Conservation (phyloP, 64 coral and sea anemone genomes). For the Dendronephthya gigantea region DNA sequence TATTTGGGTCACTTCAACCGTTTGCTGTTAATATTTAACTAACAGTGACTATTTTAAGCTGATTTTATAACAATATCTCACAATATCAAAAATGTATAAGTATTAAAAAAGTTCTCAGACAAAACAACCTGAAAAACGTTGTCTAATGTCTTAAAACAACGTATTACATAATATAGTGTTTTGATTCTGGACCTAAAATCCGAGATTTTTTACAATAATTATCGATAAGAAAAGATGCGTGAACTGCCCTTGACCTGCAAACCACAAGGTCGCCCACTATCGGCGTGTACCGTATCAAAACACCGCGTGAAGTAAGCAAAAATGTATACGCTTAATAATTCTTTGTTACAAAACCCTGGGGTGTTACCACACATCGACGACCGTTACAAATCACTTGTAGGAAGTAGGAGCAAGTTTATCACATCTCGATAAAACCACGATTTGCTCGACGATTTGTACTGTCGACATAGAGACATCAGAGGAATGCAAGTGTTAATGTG, state of each 20-base stretch:
- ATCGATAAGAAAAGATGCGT: background rate
- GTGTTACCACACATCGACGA: background rate
- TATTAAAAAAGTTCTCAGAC: background rate
- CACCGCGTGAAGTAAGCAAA: background rate
- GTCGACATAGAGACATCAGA: too few species aligned
- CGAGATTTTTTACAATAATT: background rate
- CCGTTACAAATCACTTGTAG: background rate
- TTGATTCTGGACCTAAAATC: background rate
- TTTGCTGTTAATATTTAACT: background rate
- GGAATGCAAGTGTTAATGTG: too few species aligned
- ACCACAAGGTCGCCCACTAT: background rate
- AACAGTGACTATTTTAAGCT: background rate
- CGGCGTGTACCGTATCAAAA: background rate
- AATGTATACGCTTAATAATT: background rate
- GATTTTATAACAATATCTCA: background rate
- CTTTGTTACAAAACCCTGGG: background rate
- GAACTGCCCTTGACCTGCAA: background rate
- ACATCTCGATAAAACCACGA: too few species aligned
- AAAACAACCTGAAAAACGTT: background rate
- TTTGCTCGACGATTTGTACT: too few species aligned
- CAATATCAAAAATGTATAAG: constrained; percentile 1
- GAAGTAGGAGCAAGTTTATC: too few species aligned
- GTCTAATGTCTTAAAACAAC: background rate
- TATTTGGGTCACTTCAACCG: background rate
- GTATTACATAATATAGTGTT: too few species aligned